Evolutionary conservation across 2,797 vertebrate genomes (phyloP), one percentile per base, ranked within the genome.

Genomic region (Anomalospiza imberbis): DNA sequence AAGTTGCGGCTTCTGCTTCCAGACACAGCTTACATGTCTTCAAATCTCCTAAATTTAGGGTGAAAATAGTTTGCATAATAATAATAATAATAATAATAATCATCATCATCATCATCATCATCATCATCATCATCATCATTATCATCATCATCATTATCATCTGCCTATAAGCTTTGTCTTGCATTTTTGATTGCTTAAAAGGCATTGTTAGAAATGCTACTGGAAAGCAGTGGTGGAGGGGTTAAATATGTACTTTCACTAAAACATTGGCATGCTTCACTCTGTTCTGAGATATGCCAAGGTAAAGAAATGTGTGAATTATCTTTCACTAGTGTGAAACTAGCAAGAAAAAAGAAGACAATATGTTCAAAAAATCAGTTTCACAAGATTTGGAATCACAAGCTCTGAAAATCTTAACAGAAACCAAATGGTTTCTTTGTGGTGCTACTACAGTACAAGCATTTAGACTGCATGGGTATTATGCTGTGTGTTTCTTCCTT

Each of bases 241-340:
- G 91, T 94, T 96, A 94, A 96, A 88, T 60, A 74, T 54, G 24
- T 85, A 85, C 45, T 51, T 66, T 65, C 53, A 50, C 36, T 80
- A 75, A 91, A 93, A 85, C 51, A 92, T 3, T 93, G 72, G 61
- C 78, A 72, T 89, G 81, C 65, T 92, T 91, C 61, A 22, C 80
- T 80, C 70, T 90, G 25, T 96, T 95, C 85, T 85, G 54, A 96
- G 91, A 80, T 47, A 54, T 87, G 91, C 85, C 85, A 88, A 93
- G 85, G 89, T 95, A 96, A 90, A 72, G 88, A 91, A 96, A 95
- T 89, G 95, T 94, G 94, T 94, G 93, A 96, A 86, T 75, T 96
- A 81, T 91, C 82, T 89, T 84, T 81, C 58, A 51, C 73, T 91
- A 66, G 91, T 93, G 88, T 95, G 94, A 94, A 95, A 44, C 61